Evolutionary conservation across 2,888 invertebrate genomes (phyloP), one percentile per base, ranked within the genome.

Genomic region (Venustoraphidia nigricollis): DNA sequence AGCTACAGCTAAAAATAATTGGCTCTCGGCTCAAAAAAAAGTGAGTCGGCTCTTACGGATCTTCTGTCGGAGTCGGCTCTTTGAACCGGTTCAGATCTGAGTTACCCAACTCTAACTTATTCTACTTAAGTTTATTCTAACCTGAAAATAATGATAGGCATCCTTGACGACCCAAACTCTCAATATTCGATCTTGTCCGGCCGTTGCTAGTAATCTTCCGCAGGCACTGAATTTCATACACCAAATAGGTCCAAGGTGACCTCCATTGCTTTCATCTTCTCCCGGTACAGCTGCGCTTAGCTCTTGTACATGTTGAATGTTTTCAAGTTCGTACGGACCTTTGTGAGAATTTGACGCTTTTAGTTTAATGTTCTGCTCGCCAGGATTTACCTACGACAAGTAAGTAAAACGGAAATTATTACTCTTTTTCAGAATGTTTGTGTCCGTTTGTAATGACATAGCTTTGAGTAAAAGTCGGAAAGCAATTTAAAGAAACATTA

Each of bases 191-290:
- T 98, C 97, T 71, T 97, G 95, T 0, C 97, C 97, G 47, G 96
- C 97, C 1, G 96, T 96, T 34, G 97, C 97, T 58, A 98, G 69
- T 52, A 98, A 72, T 10, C 94, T 76, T 0, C 96, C 96, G 70
- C 96, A 97, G 49, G 85, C 86, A 48, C 94, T 95, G 67, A 96
- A 97, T 69, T 94, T 94, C 87, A 97, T 94, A 62, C 94, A 94
- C 97, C 97, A 98, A 56, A 98, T 91, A 2, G 97, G 93, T 42
- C 94, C 93, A 10, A 81, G 78, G 65, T 95, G 93, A 49, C 83
- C 88, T 2, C 82, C 81, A 6, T 27, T 27, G 8, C 13, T 34
- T 53, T 64, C 64, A 37, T 65, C 64, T 50, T 62, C 62, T 9
- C 37, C 43, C 9, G 47, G 17, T n/a, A 11, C 27, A 8, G 42